Evolutionary conservation across 2,888 invertebrate genomes (phyloP).

Genomic region (Eupeodes luniger): DNA sequence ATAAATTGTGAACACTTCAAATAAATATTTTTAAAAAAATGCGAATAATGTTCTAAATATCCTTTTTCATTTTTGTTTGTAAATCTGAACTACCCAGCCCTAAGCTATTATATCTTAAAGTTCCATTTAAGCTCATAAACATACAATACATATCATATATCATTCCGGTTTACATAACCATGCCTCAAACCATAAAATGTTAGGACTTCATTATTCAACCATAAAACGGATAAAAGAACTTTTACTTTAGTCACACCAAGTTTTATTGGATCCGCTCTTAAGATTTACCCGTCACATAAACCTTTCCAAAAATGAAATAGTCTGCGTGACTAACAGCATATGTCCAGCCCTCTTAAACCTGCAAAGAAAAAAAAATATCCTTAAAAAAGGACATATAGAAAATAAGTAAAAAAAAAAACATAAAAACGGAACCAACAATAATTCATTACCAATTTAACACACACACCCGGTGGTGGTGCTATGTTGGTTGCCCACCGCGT

Average conservation of each 20-base stretch:
- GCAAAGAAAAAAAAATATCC: constrained; percentile 29
- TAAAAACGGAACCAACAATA: constrained; percentile 62
- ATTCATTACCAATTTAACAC: constrained; percentile 74
- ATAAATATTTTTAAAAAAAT: too few species aligned
- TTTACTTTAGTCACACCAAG: constrained; percentile 63
- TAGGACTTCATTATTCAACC: constrained; percentile 57
- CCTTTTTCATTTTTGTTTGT: too few species aligned
- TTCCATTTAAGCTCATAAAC: too few species aligned
- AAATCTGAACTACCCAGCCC: too few species aligned
- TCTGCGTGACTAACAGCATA: constrained; percentile 71
- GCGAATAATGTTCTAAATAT: too few species aligned
- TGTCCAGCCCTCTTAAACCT: constrained; percentile 62
- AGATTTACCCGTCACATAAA: constrained; percentile 31
- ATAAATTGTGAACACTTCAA: too few species aligned
- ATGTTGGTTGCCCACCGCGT: constrained; percentile 47
- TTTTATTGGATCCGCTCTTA: constrained; percentile 59
- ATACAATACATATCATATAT: neutral
- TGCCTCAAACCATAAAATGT: constrained; percentile 46
- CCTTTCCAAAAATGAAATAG: constrained; percentile 15
- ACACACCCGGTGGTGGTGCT: constrained; percentile 34
- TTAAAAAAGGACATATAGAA: constrained; percentile 43
- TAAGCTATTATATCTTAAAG: too few species aligned
- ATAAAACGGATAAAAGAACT: constrained; percentile 52
- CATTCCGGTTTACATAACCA: constrained; percentile 24
- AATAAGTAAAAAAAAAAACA: constrained; percentile 36